Percentiles rank a stretch among this genome's conserved stretches.
Evolutionary conservation across 2,888 invertebrate genomes (phyloP).

Genomic region (Drosophila yooni): DNA sequence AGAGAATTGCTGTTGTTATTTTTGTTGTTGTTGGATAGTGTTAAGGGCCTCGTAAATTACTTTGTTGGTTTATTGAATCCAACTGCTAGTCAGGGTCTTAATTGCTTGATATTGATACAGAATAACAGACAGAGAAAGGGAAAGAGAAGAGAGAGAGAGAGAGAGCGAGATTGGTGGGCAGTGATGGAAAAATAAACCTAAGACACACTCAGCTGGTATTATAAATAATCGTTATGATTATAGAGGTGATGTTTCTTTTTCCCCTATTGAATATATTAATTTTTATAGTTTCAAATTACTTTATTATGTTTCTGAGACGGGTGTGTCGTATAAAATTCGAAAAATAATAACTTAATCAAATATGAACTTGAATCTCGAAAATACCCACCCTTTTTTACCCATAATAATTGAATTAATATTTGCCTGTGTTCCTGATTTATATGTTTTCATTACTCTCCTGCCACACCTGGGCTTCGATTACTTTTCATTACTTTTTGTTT

Average conservation of each 20-base stretch:
- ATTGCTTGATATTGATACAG: conserved; percentile 36
- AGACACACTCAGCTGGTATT: conserved; percentile 12
- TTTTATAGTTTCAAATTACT: background rate
- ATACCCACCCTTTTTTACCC: background rate
- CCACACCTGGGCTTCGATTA: background rate
- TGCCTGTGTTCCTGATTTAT: background rate
- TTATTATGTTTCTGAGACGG: background rate
- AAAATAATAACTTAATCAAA: background rate
- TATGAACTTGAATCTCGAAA: background rate
- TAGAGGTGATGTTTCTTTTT: background rate
- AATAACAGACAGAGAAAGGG: background rate
- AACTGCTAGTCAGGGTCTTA: conserved; percentile 51
- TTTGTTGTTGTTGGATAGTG: conserved; percentile 44
- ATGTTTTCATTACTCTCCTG: background rate
- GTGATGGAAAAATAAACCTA: background rate
- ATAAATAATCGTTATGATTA: conserved; percentile 13
- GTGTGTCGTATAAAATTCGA: background rate
- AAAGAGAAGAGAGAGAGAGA: background rate
- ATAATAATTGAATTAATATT: background rate
- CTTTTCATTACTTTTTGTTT: background rate
- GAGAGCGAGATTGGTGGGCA: background rate
- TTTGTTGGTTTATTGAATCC: conserved; percentile 69
- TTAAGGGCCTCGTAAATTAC: conserved; percentile 70
- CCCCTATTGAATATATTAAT: background rate
- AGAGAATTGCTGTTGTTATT: conserved; percentile 25